A percentile compares a stretch with the other conserved stretches of the same genome.
Conservation (phyloP, 2,888 invertebrate genomes). For the Chrysomela aeneicollis region DNA sequence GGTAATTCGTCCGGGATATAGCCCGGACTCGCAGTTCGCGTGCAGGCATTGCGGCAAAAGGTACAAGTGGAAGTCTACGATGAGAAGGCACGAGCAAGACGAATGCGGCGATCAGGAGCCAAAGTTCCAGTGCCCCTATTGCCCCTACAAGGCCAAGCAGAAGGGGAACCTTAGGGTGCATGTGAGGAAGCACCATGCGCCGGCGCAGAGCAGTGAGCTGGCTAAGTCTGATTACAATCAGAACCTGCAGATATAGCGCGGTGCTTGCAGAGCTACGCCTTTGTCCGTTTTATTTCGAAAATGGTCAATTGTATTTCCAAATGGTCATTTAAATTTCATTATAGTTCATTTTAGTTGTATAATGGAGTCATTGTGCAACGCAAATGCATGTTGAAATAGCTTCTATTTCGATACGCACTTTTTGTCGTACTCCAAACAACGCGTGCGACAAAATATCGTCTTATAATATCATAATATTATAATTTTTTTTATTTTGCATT, state of each 20-base stretch:
- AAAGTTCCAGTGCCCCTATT: constrained; percentile 76
- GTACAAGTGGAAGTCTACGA: constrained; percentile 86
- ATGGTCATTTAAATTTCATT: no score
- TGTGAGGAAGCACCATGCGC: constrained; percentile 12
- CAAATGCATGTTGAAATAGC: no score
- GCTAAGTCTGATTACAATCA: not conserved
- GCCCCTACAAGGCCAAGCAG: constrained; percentile 60
- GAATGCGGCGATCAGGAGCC: constrained; percentile 84
- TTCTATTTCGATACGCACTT: no score
- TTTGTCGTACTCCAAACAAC: no score
- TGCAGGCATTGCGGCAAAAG: constrained; percentile 86
- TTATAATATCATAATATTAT: no score
- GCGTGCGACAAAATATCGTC: no score
- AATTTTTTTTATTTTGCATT: no score
- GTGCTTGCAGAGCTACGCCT: not conserved
- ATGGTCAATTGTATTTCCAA: no score
- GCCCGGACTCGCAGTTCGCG: constrained; percentile 70
- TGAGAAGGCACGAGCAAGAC: constrained; percentile 74
- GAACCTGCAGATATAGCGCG: not conserved
- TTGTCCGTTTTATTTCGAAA: no score
- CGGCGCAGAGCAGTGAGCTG: not conserved
- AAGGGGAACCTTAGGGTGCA: constrained; percentile 34
- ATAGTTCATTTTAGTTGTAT: no score
- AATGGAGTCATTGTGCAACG: no score
- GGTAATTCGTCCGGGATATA: constrained; percentile 57